phyloP scores from a whole-genome alignment of 2,113 vertebrate genomes.

The Anolis carolinensis region DNA sequence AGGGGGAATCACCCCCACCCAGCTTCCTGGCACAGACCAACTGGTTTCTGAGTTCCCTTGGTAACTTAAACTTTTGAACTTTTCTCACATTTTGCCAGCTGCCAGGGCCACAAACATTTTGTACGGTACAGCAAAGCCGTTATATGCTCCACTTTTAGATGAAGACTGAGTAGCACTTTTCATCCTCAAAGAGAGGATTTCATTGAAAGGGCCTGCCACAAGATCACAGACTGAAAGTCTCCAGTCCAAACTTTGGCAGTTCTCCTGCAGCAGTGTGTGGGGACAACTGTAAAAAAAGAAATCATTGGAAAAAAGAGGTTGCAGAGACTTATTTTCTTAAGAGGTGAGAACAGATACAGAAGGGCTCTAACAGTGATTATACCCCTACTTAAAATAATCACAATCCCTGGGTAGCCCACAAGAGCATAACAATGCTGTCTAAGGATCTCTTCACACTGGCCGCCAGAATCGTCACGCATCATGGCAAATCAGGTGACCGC shows the following conservation, averaged over 20 bases:
- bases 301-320: not conserved
- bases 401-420: not conserved
- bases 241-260: not conserved
- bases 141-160: conserved; percentile 49
- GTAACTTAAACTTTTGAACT: conserved; percentile 22
- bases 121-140: not conserved
- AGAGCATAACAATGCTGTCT: not conserved
- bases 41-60: conserved; percentile 36
- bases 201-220: conserved; percentile 9
- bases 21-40: conserved; percentile 19
- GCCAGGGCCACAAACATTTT: conserved; percentile 15
- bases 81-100: conserved; percentile 49
- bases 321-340: not conserved
- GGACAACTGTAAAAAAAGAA: not conserved
- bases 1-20: not conserved
- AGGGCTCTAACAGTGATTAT: not conserved
- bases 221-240: not conserved
- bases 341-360: not conserved
- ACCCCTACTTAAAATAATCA: not conserved
- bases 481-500: too few species aligned
- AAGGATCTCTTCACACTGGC: too few species aligned
- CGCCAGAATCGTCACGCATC: too few species aligned
- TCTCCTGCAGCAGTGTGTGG: not conserved
- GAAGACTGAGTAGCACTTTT: conserved; percentile 45
- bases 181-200: conserved; percentile 5